These are phyloP conservation scores for Neoniphon sammara DNA, from an alignment of 2,797 vertebrate genomes.

Conservation along the genomic window DNA sequence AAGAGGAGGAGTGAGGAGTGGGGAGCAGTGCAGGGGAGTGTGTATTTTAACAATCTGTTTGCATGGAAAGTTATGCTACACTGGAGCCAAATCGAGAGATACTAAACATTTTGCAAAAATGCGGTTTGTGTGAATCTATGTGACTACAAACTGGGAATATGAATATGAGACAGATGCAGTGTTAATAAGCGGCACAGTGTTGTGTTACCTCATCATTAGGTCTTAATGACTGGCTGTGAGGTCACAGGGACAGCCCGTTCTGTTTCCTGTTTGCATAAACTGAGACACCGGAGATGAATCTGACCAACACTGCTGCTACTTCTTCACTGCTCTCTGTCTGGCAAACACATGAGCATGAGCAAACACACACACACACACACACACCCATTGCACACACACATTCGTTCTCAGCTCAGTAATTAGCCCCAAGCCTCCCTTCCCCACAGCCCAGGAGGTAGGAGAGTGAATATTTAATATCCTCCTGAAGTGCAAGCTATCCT, in stretches of 20 bases:
- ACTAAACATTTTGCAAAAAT: not conserved
- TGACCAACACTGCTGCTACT: constrained; percentile 36
- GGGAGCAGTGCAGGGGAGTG: no score
- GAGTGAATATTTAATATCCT: constrained; percentile 75
- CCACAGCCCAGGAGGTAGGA: constrained; percentile 43
- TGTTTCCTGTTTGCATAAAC: constrained; percentile 47
- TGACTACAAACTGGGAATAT: constrained; percentile 1
- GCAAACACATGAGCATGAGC: constrained; percentile 19
- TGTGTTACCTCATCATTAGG: constrained; percentile 55
- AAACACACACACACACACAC: constrained; percentile 20
- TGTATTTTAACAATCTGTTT: no score
- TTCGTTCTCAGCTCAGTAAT: constrained; percentile 53
- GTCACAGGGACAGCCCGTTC: constrained; percentile 24
- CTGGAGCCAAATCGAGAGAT: no score
- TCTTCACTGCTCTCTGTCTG: constrained; percentile 4
- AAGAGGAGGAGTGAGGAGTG: not conserved
- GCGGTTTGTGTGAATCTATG: constrained; percentile 3
- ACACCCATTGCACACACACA: constrained; percentile 20
- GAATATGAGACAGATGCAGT: constrained; percentile 18
- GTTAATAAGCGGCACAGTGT: constrained; percentile 22
- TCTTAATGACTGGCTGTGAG: constrained; percentile 51
- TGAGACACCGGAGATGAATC: constrained; percentile 31
- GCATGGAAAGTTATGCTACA: no score
- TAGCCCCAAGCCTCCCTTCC: constrained; percentile 49
- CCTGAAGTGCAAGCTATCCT: constrained; percentile 54